Evolutionary conservation across 1,140 invertebrate species (phyloP), one percentile per base, ranked within the genome.

Genomic region (Theocolax elegans): DNA sequence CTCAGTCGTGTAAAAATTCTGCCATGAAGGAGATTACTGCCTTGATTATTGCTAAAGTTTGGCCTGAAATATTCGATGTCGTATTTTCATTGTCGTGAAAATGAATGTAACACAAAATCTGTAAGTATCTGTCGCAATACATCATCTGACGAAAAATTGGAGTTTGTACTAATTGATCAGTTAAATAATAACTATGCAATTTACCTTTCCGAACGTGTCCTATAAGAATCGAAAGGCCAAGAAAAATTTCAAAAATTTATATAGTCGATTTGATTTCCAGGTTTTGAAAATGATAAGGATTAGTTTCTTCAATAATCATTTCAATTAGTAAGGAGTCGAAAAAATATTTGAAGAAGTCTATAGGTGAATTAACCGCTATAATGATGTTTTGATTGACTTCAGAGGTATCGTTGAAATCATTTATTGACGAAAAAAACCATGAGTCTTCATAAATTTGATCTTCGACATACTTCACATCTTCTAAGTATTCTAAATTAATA

Each of bases 361-460:
- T 69, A 62, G 58, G 67, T 69, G 54, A 51, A 68, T 68, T 69
- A 46, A 46, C 58, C 62, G 56, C 58, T 62, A 69, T 13, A 69
- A 44, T 62, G 58, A 69, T 62, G 58, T 69, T 69, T 69, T 69
- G 46, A 62, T 69, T 69, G 46, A 69, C 54, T 62, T 62, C 58
- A 62, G 58, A 62, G 56, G 58, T 54, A 69, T n/a, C 59, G 42
- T 46, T 62, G 42, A 62, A 62, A 46, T 60, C 35, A 19, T 69
- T 69, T 69, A 62, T 69, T 69, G 67, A 69, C 62, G 67, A 29
- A 69, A 69, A 68, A 69, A 46, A 62, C 13, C 59, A 62, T 12
- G 21, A 46, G 31, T 35, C 31, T 35, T 46, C 40, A 62, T 62
- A 46, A 62, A 46, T 67, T 35, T 35, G 31, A 56, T 56, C 51